phyloP scores from a whole-genome alignment of 2,113 vertebrate species.

The Jaculus jaculus region DNA sequence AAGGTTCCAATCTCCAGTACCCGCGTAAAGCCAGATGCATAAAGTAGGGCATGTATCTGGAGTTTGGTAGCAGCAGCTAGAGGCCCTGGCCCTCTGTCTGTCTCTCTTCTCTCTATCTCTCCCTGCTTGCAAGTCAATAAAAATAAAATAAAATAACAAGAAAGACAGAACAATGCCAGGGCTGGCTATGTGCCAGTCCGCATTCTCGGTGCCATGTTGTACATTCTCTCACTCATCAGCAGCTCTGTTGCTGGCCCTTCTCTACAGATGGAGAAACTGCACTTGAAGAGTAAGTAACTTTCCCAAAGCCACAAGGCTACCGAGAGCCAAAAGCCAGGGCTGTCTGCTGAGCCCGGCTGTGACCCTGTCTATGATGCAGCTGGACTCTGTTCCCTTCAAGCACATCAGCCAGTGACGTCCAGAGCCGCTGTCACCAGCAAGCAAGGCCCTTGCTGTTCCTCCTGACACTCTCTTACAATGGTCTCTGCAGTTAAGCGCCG shows the following conservation, averaged over 20 bases:
- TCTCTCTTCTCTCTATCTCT: too few relatives aligned
- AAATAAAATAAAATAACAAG: too few relatives aligned
- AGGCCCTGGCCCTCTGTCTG: too few relatives aligned
- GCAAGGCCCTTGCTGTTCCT: not conserved
- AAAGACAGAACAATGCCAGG: not conserved
- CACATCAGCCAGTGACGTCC: not conserved
- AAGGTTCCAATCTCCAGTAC: too few relatives aligned
- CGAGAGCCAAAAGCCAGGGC: not conserved
- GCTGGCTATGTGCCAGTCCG: not conserved
- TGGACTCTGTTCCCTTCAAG: not conserved
- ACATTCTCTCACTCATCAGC: not conserved
- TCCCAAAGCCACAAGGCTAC: not conserved
- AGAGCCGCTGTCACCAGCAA: not conserved
- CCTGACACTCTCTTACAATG: not conserved
- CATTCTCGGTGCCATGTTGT: not conserved
- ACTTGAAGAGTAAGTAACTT: not conserved
- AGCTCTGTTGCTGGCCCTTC: not conserved
- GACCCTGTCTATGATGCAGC: not conserved
- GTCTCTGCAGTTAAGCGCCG: not conserved
- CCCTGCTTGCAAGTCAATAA: too few relatives aligned
- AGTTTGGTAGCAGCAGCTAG: too few relatives aligned
- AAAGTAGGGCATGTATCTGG: too few relatives aligned
- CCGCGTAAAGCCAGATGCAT: too few relatives aligned
- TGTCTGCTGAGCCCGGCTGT: not conserved
- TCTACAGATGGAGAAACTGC: not conserved